Conservation (phyloP, 2,888 invertebrate species). For the Sinelater perroti region DNA sequence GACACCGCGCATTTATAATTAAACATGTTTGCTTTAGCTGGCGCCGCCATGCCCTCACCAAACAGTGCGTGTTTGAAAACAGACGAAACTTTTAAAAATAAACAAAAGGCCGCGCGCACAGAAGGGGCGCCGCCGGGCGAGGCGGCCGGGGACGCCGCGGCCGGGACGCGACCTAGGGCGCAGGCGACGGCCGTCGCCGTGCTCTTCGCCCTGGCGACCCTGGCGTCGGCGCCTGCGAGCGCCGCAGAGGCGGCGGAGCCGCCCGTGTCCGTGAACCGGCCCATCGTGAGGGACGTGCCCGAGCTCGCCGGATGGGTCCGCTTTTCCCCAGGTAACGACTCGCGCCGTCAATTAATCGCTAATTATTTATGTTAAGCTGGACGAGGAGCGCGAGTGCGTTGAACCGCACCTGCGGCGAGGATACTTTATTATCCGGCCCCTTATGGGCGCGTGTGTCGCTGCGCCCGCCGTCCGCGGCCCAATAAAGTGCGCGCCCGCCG, state of each 20-base stretch:
- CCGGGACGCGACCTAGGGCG: too few relatives aligned
- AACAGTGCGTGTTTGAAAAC: conserved; percentile 37
- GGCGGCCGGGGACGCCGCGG: too few relatives aligned
- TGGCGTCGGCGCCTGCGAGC: conserved; percentile 27
- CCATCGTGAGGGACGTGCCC: conserved; percentile 39
- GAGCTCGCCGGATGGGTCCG: conserved; percentile 47
- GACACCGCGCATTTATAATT: conserved; percentile 25
- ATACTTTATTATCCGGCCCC: conserved; percentile 22
- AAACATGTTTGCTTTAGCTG: conserved; percentile 46
- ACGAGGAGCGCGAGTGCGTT: conserved; percentile 18
- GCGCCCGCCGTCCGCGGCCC: not conserved
- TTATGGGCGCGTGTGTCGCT: conserved; percentile 1
- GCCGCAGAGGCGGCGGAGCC: conserved; percentile 42
- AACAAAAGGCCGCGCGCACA: conserved; percentile 32
- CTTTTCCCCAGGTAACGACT: conserved; percentile 50
- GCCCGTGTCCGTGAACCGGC: conserved; percentile 48
- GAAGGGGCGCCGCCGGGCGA: too few relatives aligned
- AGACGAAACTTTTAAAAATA: conserved; percentile 46
- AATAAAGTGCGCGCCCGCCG: conserved; percentile 8
- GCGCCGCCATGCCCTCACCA: conserved; percentile 43
- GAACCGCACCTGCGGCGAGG: conserved; percentile 28
- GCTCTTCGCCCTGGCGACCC: conserved; percentile 20
- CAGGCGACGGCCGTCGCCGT: too few relatives aligned
- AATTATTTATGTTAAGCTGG: conserved; percentile 27
- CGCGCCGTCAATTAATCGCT: conserved; percentile 17